These are phyloP conservation scores for Intellagama lesueurii DNA, from an alignment of 2,797 vertebrate genomes.

Conservation along the genomic window DNA sequence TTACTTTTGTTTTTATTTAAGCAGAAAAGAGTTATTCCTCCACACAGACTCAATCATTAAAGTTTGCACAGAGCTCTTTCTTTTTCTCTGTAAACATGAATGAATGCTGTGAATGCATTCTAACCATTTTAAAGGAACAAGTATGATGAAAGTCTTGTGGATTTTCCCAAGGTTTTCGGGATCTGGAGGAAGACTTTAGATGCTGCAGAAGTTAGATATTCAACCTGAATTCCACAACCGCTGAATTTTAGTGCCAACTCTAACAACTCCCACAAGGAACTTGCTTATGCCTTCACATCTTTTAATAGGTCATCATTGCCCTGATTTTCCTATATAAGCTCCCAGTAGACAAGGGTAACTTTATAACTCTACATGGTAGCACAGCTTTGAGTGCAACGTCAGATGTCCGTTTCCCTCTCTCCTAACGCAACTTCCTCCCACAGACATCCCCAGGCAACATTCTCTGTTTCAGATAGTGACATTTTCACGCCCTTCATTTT, in stretches of 20 bases:
- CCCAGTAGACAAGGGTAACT: fast-evolving
- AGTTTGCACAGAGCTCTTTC: background rate
- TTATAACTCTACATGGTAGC: background rate
- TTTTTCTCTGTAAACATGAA: background rate
- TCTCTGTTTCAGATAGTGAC: background rate
- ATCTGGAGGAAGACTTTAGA: background rate
- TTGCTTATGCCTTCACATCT: background rate
- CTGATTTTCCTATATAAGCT: background rate
- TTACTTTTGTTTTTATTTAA: too few relatives aligned
- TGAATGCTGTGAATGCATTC: background rate
- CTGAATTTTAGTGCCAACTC: constrained; percentile 4
- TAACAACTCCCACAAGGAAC: background rate
- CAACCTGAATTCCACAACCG: background rate
- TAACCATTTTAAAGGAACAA: background rate
- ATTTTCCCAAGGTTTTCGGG: background rate
- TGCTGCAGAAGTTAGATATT: background rate
- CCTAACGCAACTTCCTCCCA: background rate
- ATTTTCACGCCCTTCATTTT: background rate
- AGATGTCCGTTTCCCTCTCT: background rate
- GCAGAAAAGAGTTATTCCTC: too few relatives aligned
- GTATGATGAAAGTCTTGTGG: background rate
- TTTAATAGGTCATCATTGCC: background rate
- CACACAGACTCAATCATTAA: background rate
- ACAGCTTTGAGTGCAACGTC: background rate
- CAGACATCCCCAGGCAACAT: background rate